Conservation (phyloP, 2,888 invertebrate species). For the Coelopa pilipes region DNA sequence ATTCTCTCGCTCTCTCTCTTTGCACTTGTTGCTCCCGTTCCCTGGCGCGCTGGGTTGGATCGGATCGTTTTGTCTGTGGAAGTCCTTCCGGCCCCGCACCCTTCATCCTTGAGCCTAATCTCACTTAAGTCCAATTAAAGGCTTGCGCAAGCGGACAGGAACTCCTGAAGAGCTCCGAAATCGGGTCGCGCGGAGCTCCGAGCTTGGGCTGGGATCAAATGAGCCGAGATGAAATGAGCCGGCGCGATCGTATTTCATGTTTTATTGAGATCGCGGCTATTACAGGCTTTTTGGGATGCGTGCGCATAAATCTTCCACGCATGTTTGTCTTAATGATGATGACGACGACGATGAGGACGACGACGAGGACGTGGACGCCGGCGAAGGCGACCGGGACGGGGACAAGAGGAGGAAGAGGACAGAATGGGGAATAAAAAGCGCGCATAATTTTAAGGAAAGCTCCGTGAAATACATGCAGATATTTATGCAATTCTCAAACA, state of each 20-base stretch:
- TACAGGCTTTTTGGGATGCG: conserved; percentile 41
- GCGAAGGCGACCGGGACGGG: background rate
- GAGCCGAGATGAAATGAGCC: background rate
- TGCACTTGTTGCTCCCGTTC: no score
- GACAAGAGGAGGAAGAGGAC: conserved; percentile 1
- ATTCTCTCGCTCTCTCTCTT: no score
- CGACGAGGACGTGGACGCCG: conserved; percentile 50
- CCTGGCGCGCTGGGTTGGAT: no score
- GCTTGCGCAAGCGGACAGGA: background rate
- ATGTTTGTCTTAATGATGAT: conserved; percentile 59
- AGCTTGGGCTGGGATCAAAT: background rate
- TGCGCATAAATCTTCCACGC: conserved; percentile 60
- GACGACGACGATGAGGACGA: conserved; percentile 45
- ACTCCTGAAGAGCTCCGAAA: background rate
- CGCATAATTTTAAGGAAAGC: conserved; percentile 31
- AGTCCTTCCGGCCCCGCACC: no score
- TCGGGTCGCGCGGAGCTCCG: background rate
- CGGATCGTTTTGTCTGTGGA: no score
- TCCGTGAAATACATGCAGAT: conserved; percentile 26
- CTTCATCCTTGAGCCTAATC: no score
- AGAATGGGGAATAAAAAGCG: conserved; percentile 27
- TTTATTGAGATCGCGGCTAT: conserved; percentile 34
- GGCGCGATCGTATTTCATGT: conserved; percentile 30
- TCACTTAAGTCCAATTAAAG: no score
- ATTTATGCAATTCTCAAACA: conserved; percentile 31